Evolutionary conservation across 2,797 vertebrate genomes (phyloP), one percentile per base, ranked within the genome.

Genomic region (Cheirogaleus major): DNA sequence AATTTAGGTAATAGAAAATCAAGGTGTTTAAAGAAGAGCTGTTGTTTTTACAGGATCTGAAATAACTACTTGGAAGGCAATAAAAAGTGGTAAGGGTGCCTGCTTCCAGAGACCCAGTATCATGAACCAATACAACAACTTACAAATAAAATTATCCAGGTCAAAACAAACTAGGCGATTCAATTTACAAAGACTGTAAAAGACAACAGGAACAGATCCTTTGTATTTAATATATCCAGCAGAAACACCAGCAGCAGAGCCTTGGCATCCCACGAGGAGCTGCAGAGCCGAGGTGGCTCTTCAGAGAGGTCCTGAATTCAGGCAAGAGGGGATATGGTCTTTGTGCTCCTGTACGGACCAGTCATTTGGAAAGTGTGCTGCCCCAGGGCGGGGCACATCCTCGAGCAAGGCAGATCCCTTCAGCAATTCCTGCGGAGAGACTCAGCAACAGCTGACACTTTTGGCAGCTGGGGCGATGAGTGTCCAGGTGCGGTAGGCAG

Each of bases 11-110:
- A 96, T 81, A 69, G 85, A 63, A 93, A 94, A 82, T 85, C 86
- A 79, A 95, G 88, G 83, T 95, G 70, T 94, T 95, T 89, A 91
- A 96, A 73, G 67, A 92, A 96, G 81, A 63, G 72, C 65, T 72
- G 61, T 94, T 95, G 89, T 89, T 96, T 96, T 95, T 69, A 86
- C 59, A 96, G 92, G 89, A 59, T 78, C 86, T 89, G 93, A 95
- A 95, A 86, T 96, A 93, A 95, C n/a, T 80, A 61, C 41, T 78
- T 89, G 81, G 70, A 83, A 80, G 61, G 83, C 55, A 85, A 59
- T 85, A 67, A 84, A 95, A 76, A 82, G 48, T 17, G 14, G 61
- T 88, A 79, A 92, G 43, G 43, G 23, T 76, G 27, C 48, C 32
- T 30, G 30, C 4, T 90, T 75, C 63, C 52, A 52, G 48, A 45